Percentiles rank a stretch among this genome's conserved stretches.
Conservation (phyloP, 2,113 vertebrate genomes). For the Rhombomys opimus region DNA sequence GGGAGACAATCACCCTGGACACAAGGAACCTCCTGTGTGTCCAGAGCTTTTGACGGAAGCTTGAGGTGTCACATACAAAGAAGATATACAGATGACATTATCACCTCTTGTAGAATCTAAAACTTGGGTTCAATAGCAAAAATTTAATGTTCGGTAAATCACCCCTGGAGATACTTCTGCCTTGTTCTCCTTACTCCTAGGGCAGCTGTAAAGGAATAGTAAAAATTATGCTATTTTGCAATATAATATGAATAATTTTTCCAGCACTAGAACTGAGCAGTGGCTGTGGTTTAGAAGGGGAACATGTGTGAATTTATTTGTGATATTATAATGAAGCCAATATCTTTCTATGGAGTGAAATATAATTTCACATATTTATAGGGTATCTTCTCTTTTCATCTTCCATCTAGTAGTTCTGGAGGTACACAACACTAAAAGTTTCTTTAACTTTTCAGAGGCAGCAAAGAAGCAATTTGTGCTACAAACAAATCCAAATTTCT, state of each 20-base stretch:
- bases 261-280: background rate
- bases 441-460: background rate
- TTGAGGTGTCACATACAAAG: background rate
- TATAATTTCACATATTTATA: background rate
- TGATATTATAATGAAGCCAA: background rate
- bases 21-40: background rate
- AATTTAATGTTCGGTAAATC: background rate
- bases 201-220: background rate
- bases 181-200: background rate
- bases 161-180: background rate
- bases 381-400: background rate
- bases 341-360: background rate
- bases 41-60: background rate
- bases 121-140: background rate
- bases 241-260: background rate
- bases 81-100: background rate
- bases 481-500: background rate
- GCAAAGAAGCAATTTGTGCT: background rate
- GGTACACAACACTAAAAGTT: background rate
- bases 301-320: background rate
- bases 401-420: background rate
- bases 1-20: background rate
- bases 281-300: background rate
- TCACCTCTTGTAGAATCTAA: background rate
- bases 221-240: background rate